Conservation (phyloP, 2,888 invertebrate genomes). For the Orchesella flavescens region DNA sequence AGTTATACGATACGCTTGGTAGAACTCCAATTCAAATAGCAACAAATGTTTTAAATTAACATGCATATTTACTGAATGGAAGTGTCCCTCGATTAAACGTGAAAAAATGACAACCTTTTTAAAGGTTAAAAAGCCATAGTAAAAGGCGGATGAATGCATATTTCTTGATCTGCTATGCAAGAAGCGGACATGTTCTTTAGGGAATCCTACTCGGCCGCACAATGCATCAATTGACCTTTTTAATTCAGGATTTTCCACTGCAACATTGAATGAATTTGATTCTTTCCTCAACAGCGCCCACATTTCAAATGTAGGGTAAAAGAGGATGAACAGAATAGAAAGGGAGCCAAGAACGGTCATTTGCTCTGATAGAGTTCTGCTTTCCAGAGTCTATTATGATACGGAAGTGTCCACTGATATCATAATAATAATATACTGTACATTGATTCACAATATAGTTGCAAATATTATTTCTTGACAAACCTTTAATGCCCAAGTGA, state of each 20-base stretch:
- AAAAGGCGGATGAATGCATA: slow-evolving; percentile 33
- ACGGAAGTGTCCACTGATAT: no score
- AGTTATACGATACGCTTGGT: no score
- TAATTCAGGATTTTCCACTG: neutral
- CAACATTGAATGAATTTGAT: neutral
- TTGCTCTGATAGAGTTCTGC: neutral
- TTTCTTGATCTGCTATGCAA: neutral
- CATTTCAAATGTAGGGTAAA: neutral
- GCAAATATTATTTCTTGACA: neutral
- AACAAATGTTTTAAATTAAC: no score
- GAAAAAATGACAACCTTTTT: slow-evolving; percentile 24
- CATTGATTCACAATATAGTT: no score
- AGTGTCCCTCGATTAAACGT: neutral
- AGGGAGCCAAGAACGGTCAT: neutral
- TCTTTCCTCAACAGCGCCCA: neutral
- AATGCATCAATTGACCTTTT: slow-evolving; percentile 10
- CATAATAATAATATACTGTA: neutral
- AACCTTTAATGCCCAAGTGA: slow-evolving; percentile 6
- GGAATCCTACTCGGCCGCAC: slow-evolving; percentile 40
- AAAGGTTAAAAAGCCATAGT: slow-evolving; percentile 39
- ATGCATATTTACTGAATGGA: no score
- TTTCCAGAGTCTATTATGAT: slow-evolving; percentile 1
- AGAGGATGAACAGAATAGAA: neutral
- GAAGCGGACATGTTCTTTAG: slow-evolving; percentile 8
- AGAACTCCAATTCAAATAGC: no score